Conservation (phyloP, 2,888 invertebrate genomes). For the Mamestra brassicae region DNA sequence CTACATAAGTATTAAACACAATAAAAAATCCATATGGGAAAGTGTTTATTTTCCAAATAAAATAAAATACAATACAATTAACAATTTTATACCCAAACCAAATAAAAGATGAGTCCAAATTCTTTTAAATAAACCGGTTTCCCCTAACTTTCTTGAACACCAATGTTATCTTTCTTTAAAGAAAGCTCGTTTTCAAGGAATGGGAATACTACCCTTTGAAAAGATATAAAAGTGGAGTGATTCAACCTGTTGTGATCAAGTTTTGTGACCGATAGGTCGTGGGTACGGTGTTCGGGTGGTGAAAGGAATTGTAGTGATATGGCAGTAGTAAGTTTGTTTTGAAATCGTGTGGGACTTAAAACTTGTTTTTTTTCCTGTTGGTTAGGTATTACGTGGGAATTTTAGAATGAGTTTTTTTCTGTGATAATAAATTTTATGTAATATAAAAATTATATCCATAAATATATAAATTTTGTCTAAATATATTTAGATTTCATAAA, state of each 20-base stretch:
- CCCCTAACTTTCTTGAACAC: constrained; percentile 20
- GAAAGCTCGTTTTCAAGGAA: constrained; percentile 47
- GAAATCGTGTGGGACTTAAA: constrained; percentile 30
- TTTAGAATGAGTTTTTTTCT: too few species aligned
- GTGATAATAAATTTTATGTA: too few species aligned
- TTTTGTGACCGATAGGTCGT: constrained; percentile 66
- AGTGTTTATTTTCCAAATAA: neutral
- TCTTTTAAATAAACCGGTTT: constrained; percentile 35
- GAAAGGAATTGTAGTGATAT: neutral
- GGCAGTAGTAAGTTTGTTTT: constrained; percentile 6
- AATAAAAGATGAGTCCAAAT: constrained; percentile 12
- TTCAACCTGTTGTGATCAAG: constrained; percentile 65
- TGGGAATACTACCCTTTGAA: constrained; percentile 41
- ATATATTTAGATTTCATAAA: too few species aligned
- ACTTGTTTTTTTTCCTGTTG: constrained; percentile 29
- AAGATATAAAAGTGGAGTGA: constrained; percentile 41
- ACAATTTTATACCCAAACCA: constrained; percentile 2
- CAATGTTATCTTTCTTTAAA: constrained; percentile 43
- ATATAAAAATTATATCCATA: too few species aligned
- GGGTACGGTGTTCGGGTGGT: constrained; percentile 56
- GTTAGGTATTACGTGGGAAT: neutral
- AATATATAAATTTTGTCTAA: too few species aligned
- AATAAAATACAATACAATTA: neutral
- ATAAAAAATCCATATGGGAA: neutral
- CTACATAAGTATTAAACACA: too few species aligned